Evolutionary conservation across 2,113 vertebrate genomes (phyloP), one percentile per base, ranked within the genome.

Genomic region (Prionailurus viverrinus): DNA sequence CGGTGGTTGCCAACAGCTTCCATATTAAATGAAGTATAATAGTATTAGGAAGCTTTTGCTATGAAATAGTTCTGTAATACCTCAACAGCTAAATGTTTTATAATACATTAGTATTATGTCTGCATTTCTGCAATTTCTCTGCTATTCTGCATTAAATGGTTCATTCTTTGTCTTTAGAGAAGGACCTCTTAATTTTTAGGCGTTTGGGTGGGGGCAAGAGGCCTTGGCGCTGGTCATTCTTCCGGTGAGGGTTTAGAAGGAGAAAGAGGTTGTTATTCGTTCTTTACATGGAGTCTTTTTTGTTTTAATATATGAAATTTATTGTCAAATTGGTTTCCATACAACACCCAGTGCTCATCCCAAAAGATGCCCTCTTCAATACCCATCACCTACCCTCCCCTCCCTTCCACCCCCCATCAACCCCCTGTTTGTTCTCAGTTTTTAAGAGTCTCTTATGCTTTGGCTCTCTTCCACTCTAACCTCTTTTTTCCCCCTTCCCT

Each of bases 81-180:
- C 82, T 97, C 48, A 82, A 93, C 36, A 78, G 5, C 16, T 76
- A 81, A 74, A 85, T 65, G 7, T 79, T 83, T 96, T 63, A 12
- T 41, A 78, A 73, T 58, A 68, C 8, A 55, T 93, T 36, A 11
- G 18, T 88, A 74, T 80, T 79, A 74, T 41, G 93, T 92, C 33
- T 86, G 36, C 39, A 89, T 10, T 84, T 87, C 16, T 74, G 14
- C 31, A 61, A 87, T 66, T 21, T 4, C 7, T 61, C 39, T 81
- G 33, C 25, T 88, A 10, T 41, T 86, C 31, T 84, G 8, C 33
- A 53, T 48, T 45, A 29, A 1, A 53, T 45, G 7, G 1, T 51
- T 55, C 93, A 65, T 84, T 95, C 81, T 33, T 63, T 85, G 6
- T 55, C 15, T 73, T 79, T 91, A 84, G 81, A 76, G 16, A 81